Conservation (phyloP, 2,113 vertebrate genomes). For the Balaeniceps rex region DNA sequence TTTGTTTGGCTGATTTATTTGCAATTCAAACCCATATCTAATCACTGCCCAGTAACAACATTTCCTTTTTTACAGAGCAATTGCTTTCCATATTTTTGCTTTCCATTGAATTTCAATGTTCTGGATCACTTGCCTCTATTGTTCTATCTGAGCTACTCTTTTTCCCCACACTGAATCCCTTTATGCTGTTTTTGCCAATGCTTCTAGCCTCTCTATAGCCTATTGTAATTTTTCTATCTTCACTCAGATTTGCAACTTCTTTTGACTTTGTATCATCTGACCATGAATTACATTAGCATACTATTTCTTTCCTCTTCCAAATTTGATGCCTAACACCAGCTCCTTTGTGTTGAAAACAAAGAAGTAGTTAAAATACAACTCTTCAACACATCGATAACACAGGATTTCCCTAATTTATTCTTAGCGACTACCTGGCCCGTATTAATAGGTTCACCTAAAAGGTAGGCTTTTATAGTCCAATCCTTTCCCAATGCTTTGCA, state of each 20-base stretch:
- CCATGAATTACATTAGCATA: slow-evolving; percentile 54
- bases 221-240: slow-evolving; percentile 55
- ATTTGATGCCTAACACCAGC: slow-evolving; percentile 12
- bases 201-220: slow-evolving; percentile 17
- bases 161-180: slow-evolving; percentile 41
- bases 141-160: slow-evolving; percentile 46
- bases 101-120: slow-evolving; percentile 61
- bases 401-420: slow-evolving; percentile 12
- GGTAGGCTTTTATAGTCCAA: background rate
- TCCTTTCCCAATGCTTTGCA: background rate
- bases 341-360: slow-evolving; percentile 44
- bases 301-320: slow-evolving; percentile 38
- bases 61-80: slow-evolving; percentile 46
- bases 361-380: slow-evolving; percentile 27
- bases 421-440: background rate
- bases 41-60: slow-evolving; percentile 56
- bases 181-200: slow-evolving; percentile 13
- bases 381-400: background rate
- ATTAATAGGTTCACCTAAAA: background rate
- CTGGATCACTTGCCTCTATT: slow-evolving; percentile 60
- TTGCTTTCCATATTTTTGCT: slow-evolving; percentile 62
- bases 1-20: slow-evolving; percentile 28
- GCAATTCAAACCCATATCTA: slow-evolving; percentile 55
- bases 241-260: slow-evolving; percentile 53
- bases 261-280: slow-evolving; percentile 56